phyloP scores from a whole-genome alignment of 2,797 vertebrate genomes.

The Squalus acanthias region DNA sequence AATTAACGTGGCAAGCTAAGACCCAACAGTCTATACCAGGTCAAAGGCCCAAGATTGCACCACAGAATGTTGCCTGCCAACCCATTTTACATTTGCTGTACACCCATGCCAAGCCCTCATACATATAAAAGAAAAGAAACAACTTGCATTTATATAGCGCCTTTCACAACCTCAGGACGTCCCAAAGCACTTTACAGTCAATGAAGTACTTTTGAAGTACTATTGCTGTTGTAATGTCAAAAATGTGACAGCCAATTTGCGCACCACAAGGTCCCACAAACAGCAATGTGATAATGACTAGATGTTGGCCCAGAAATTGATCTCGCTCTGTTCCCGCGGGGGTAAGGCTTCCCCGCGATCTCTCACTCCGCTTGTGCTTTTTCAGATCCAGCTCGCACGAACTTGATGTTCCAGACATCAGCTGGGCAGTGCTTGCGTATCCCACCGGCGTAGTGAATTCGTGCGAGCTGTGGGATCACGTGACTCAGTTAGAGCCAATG shows the following conservation, averaged over 20 bases:
- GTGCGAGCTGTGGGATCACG: too few species aligned
- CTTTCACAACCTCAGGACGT: neutral
- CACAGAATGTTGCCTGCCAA: neutral
- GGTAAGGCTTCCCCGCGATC: too few species aligned
- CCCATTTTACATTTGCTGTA: neutral
- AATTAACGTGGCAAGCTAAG: neutral
- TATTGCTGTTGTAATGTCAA: neutral
- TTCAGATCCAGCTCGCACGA: too few species aligned
- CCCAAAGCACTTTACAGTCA: neutral
- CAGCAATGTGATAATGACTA: neutral
- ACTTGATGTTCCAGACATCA: too few species aligned
- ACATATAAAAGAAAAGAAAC: neutral
- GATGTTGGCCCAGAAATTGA: too few species aligned
- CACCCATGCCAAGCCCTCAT: neutral
- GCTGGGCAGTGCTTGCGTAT: too few species aligned
- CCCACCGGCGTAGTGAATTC: too few species aligned
- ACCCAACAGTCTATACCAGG: neutral
- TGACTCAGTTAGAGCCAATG: too few species aligned
- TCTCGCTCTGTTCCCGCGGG: too few species aligned
- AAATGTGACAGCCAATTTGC: neutral
- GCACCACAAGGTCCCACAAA: neutral
- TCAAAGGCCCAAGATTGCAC: neutral
- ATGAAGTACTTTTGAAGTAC: neutral
- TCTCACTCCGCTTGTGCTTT: too few species aligned
- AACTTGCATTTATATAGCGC: neutral